A percentile compares a stretch with the other conserved stretches of the same genome.
phyloP scores from a whole-genome alignment of 2,888 invertebrate species.

The Ornithoptera alexandrae region DNA sequence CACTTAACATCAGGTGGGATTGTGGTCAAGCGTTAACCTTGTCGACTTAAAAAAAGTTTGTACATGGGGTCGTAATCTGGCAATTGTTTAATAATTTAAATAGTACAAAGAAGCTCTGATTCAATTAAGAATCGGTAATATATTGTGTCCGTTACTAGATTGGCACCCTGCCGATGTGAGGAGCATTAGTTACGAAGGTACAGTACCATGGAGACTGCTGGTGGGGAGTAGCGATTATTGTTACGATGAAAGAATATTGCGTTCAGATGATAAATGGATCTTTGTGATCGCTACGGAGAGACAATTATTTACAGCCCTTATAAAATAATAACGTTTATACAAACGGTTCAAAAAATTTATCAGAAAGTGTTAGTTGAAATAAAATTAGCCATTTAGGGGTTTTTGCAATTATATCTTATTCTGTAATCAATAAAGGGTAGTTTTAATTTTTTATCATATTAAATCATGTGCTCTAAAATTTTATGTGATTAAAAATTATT shows the following conservation, averaged over 20 bases:
- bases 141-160: constrained; percentile 4
- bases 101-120: neutral
- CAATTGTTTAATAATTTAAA: too few species aligned
- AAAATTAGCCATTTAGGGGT: too few species aligned
- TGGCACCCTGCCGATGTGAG: constrained; percentile 16
- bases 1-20: too few species aligned
- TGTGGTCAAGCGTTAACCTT: too few species aligned
- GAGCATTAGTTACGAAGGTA: constrained; percentile 11
- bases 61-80: too few species aligned
- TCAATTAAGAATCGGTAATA: constrained; percentile 15
- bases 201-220: neutral
- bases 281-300: neutral
- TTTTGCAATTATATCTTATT: too few species aligned
- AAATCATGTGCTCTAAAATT: too few species aligned
- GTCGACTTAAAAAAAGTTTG: too few species aligned
- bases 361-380: too few species aligned
- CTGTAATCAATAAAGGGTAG: too few species aligned
- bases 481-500: neutral
- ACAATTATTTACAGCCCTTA: constrained; percentile 12
- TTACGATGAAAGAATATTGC: constrained; percentile 29
- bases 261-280: constrained; percentile 28
- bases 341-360: neutral
- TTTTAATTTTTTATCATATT: too few species aligned
- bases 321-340: neutral
- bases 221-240: constrained; percentile 25